Conservation (phyloP, 2,888 invertebrate species). For the Meteorus cinctellus region DNA sequence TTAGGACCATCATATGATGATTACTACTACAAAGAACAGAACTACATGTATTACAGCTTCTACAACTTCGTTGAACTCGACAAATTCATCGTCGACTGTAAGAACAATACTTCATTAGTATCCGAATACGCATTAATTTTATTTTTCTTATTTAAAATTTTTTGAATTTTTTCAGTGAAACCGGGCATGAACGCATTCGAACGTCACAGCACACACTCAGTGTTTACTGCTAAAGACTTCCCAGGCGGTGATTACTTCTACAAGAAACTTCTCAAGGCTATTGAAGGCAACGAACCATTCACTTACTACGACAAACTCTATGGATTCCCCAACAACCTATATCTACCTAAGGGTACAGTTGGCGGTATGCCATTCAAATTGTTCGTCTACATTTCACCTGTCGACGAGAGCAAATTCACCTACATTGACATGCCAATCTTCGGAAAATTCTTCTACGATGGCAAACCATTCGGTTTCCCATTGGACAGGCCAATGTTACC, state of each 20-base stretch:
- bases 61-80: conserved; percentile 80
- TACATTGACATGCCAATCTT: conserved; percentile 74
- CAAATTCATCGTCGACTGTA: conserved; percentile 75
- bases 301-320: conserved; percentile 61
- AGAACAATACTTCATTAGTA: conserved; percentile 62
- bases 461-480: conserved; percentile 77
- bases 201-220: conserved; percentile 63
- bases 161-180: conserved; percentile 60
- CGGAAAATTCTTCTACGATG: conserved; percentile 72
- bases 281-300: conserved; percentile 67
- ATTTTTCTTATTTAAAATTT: background rate
- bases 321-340: conserved; percentile 76
- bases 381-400: conserved; percentile 77
- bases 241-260: conserved; percentile 62
- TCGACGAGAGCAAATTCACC: conserved; percentile 73
- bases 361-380: conserved; percentile 80
- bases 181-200: conserved; percentile 66
- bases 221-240: conserved; percentile 59
- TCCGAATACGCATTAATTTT: background rate
- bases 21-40: conserved; percentile 70
- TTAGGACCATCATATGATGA: conserved; percentile 81
- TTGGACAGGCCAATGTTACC: conserved; percentile 76
- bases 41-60: conserved; percentile 65
- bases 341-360: conserved; percentile 79
- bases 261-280: conserved; percentile 63